Evolutionary conservation across 92 coral and sea anemone genomes (phyloP), one percentile per base, ranked within the genome.

Genomic region (Phymanthus crucifer): DNA sequence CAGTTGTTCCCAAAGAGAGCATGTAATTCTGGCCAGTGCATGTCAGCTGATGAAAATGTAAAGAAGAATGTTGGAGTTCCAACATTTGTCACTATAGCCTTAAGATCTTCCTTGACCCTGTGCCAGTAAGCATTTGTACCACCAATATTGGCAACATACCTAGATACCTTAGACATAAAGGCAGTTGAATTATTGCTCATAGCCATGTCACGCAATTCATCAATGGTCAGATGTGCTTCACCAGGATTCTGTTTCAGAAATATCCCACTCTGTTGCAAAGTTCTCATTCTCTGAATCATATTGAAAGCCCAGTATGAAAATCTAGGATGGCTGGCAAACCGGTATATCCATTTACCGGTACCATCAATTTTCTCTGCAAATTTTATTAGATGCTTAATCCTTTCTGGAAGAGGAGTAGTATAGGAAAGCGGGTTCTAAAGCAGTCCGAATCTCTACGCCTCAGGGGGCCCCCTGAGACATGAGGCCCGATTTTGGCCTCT

Each of bases 11-110:
- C 50, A 78, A 88, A 84, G 21, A 86, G 66, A 38, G 75, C 72
- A 79, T 82, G 90, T 68, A 86, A 66, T 69, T 87, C 91, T 32
- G 91, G 91, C 91, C 91, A 87, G 78, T 87, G 91, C 91, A 87
- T 87, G 70, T 86, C 93, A 78, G 90, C 93, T 23, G 93, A 86
- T 38, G 93, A 90, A 83, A 90, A 86, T 6, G 93, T 90, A 50
- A 90, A 90, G 61, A 90, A 90, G 70, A 90, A 66, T 76, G 94
- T 87, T 83, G 94, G 91, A 45, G 78, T 75, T 75, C 91, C 94
- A 74, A 74, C 87, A 78, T 48, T 87, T 19, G 91, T 87, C 29
- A 90, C 71, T 4, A 89, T 89, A 3, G 89, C 86, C 77, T 89
- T 89, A 0, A 89, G 74, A 16, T 80, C 92, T 47, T 89, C 89